Evolutionary conservation across 2,797 vertebrate species (phyloP).

Genomic region (Pseudochromis fuscus): DNA sequence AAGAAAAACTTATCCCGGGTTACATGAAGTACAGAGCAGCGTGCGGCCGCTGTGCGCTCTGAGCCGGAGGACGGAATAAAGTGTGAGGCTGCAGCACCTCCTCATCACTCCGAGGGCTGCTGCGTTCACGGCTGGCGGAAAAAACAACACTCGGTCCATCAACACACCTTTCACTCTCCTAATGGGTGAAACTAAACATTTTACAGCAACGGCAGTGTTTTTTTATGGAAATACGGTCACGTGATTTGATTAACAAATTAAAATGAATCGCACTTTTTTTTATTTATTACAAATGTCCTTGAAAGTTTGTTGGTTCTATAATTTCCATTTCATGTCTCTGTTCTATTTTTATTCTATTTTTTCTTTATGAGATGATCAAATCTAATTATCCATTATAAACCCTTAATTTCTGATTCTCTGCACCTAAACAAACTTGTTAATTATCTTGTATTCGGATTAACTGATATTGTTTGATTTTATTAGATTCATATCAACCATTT

Average conservation of each 20-base stretch:
- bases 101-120: slow-evolving; percentile 50
- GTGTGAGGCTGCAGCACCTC: slow-evolving; percentile 66
- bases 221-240: neutral
- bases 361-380: no score
- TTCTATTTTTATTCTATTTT: no score
- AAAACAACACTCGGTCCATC: neutral
- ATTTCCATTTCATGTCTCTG: neutral
- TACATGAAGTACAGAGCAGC: neutral
- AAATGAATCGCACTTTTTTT: no score
- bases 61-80: slow-evolving; percentile 67
- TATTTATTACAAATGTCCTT: no score
- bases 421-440: neutral
- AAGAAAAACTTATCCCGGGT: slow-evolving; percentile 15
- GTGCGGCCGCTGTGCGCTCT: slow-evolving; percentile 30
- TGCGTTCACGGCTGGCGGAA: slow-evolving; percentile 64
- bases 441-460: no score
- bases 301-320: no score
- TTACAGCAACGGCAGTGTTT: no score
- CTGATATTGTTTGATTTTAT: no score
- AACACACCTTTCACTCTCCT: no score
- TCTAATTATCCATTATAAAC: no score
- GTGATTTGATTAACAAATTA: neutral
- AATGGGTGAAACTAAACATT: no score
- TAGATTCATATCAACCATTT: no score
- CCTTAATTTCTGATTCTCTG: neutral